Percentiles rank a stretch among this genome's conserved stretches.
Evolutionary conservation across 2,113 vertebrate species (phyloP).

Genomic region (Nyctibius bracteatus): DNA sequence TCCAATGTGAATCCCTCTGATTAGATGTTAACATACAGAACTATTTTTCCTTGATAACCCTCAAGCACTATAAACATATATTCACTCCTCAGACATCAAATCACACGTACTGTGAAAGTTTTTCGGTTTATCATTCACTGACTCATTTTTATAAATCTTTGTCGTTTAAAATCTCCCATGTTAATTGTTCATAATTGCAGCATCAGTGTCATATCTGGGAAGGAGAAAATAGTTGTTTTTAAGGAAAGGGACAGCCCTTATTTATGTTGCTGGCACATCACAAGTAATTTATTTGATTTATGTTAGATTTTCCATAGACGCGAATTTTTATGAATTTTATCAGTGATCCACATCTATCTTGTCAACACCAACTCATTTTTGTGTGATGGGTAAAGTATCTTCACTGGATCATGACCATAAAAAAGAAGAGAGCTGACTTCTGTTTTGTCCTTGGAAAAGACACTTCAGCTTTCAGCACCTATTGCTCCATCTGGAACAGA

Average conservation of each 20-base stretch:
- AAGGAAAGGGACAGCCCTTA: not conserved
- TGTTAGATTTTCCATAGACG: not conserved
- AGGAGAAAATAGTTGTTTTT: not conserved
- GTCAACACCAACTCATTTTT: not conserved
- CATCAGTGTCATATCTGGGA: not conserved
- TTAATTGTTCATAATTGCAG: not conserved
- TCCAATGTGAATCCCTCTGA: not conserved
- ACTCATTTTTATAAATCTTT: not conserved
- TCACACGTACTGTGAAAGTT: not conserved
- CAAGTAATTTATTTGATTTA: not conserved
- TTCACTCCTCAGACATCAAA: not conserved
- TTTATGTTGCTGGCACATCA: not conserved
- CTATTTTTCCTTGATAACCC: not conserved
- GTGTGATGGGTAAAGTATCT: not conserved
- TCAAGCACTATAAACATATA: not conserved
- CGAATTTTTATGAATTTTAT: not conserved
- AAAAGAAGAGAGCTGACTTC: not conserved
- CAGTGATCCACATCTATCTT: not conserved
- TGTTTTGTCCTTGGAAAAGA: not conserved
- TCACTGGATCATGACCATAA: not conserved
- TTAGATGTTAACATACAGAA: slow-evolving; percentile 20
- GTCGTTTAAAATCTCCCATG: not conserved
- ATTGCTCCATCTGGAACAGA: not conserved
- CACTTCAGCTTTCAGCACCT: not conserved
- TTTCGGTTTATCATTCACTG: not conserved